A percentile compares a stretch with the other conserved stretches of the same genome.
These are phyloP conservation scores for Acanthoscelides obtectus DNA, from an alignment of 2,888 invertebrate genomes.

Conservation along the genomic window DNA sequence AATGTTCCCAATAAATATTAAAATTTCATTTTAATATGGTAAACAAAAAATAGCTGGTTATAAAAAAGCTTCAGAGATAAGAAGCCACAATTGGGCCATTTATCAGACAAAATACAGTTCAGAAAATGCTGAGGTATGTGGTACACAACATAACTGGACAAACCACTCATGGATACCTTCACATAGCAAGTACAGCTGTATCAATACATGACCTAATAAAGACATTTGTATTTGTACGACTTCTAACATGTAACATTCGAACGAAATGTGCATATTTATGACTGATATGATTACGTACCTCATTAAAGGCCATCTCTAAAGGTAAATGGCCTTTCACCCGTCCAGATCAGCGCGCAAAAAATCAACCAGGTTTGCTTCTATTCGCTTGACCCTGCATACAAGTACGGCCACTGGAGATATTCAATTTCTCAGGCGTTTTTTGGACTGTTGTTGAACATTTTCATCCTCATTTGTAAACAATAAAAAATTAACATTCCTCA, in stretches of 20 bases:
- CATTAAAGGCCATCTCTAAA: conserved; percentile 74
- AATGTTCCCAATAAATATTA: too few relatives aligned
- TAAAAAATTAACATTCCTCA: conserved; percentile 30
- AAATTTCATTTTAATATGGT: background rate
- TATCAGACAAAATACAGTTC: background rate
- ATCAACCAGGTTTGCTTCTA: background rate
- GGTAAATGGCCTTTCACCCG: conserved; percentile 54
- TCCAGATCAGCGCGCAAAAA: background rate
- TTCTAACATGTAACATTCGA: background rate
- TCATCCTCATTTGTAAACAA: conserved; percentile 18
- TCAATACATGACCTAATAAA: background rate
- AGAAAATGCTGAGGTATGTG: background rate
- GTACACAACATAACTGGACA: background rate
- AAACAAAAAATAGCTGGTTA: background rate
- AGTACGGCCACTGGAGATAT: background rate
- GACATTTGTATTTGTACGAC: background rate
- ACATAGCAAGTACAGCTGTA: background rate
- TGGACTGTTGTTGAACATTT: conserved; percentile 17
- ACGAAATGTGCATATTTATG: background rate
- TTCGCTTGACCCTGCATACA: background rate
- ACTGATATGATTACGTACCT: conserved; percentile 53
- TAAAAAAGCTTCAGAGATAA: background rate
- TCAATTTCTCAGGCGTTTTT: conserved; percentile 13
- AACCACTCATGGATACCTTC: background rate
- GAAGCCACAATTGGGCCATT: background rate